Evolutionary conservation across 2,888 invertebrate species (phyloP), one percentile per base, ranked within the genome.

Genomic region (Pasiphila rectangulata): DNA sequence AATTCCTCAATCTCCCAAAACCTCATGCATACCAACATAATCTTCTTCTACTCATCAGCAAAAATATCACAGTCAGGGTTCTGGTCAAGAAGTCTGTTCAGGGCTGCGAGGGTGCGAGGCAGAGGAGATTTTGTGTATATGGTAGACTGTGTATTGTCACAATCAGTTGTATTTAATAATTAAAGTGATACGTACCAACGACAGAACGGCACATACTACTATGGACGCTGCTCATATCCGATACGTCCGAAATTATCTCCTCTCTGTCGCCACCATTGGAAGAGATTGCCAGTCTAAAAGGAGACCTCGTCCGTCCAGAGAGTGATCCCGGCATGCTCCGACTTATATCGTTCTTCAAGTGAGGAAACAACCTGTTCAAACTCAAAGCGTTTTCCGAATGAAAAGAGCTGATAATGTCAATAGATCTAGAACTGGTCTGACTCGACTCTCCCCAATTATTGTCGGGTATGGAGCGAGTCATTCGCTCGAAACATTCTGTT

Each of bases 401-500:
- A 63, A 90, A 91, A 0, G 92, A 91, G 59, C 79, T 83, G 19
- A 91, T 90, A 23, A 91, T 85, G 56, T 90, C 93, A 10, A 90
- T 92, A 0, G 92, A 92, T 35, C 92, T 90, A 1, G 92, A 91
- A 82, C 91, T 75, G 48, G 71, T 51, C 39, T 64, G 69, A 36
- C 57, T 62, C 38, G 92, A 69, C 63, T 92, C 91, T 58, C 92
- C 89, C 93, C 93, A 93, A 29, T 91, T 91, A 39, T 91, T 91
- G 63, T 93, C 93, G 6, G 93, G 93, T 56, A 93, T 93, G 27
- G 93, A 93, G 51, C 90, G 88, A 34, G 92, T 92, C 92, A 93
- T 93, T 25, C 92, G 83, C 27, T 90, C 86, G 12, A 89, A 69
- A n/a, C 71, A 52, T 24, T 60, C 50, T 47, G 64, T 67, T 59